Conservation (phyloP, 2,888 invertebrate species). For the Prionchulus punctatus region DNA sequence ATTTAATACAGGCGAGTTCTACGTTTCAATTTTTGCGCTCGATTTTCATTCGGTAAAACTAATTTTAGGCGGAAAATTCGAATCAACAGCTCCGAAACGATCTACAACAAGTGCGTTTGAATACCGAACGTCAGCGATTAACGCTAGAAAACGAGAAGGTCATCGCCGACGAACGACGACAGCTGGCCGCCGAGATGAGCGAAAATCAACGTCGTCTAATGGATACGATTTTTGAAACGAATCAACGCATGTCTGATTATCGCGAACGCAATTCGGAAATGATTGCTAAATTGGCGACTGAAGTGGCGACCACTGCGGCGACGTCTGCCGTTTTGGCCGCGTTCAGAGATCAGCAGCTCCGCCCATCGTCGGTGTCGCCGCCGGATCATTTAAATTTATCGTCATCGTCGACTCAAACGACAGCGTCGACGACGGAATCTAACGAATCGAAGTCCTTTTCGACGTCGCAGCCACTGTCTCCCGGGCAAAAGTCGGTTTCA, state of each 20-base stretch:
- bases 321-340: background rate
- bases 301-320: background rate
- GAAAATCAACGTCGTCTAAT: background rate
- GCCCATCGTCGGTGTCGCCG: too few relatives aligned
- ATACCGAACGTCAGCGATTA: background rate
- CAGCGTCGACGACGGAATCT: too few relatives aligned
- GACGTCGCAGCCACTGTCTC: too few relatives aligned
- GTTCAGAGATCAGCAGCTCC: too few relatives aligned
- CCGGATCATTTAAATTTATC: too few relatives aligned
- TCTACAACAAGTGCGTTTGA: background rate
- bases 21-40: too few relatives aligned
- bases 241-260: background rate
- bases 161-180: background rate
- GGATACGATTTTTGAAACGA: background rate
- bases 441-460: too few relatives aligned
- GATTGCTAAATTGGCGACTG: background rate
- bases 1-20: too few relatives aligned
- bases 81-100: background rate
- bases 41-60: too few relatives aligned
- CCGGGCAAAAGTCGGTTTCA: too few relatives aligned
- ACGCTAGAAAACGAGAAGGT: background rate
- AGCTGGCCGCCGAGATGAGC: background rate
- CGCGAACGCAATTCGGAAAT: background rate
- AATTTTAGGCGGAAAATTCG: background rate
- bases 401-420: too few relatives aligned